Evolutionary conservation across 2,888 invertebrate species (phyloP), one percentile per base, ranked within the genome.

Genomic region (Cataglyphis livida): DNA sequence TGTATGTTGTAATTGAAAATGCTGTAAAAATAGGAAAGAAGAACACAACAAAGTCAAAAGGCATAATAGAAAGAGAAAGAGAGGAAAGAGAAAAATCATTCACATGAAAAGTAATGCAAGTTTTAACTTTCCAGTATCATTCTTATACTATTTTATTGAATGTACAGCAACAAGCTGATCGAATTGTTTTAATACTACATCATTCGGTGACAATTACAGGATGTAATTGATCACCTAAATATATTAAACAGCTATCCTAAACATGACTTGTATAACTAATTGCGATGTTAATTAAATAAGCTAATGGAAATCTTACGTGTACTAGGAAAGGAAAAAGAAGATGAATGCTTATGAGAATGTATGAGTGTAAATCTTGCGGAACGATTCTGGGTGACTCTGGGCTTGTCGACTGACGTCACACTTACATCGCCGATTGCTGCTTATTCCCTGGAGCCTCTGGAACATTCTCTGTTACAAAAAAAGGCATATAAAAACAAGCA

Each of bases 91-190:
- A 74, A 9, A 62, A 74, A 74, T 9, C 15, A 44, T 10, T 61
- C 32, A 32, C 6, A 3, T 28, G 48, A n/a, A 41, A 12, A 44
- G 44, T 9, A 74, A 73, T 15, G 28, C 28, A 28, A 74, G n/a
- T 73, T 73, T 73, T 10, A 71, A 28, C 38, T 73, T 64, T 32
- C 7, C 32, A 21, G 59, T 68, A 64, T 71, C 32, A 83, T 82
- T 81, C 10, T 81, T 76, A 21, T 81, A 78, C 54, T 65, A 73
- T 83, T 88, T 89, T 89, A 86, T 89, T 89, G 68, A 75, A 83
- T 85, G 38, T 88, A 66, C 85, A 71, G 35, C 18, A 38, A 59
- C 71, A 71, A 71, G 71, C 59, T 38, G 18, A 71, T 71, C 0
- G 18, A 71, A 71, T 57, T 38, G 15, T 71, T 51, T 51, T 51